These are phyloP conservation scores for Amphipoea oculea DNA, from an alignment of 2,888 invertebrate genomes.

Conservation along the genomic window DNA sequence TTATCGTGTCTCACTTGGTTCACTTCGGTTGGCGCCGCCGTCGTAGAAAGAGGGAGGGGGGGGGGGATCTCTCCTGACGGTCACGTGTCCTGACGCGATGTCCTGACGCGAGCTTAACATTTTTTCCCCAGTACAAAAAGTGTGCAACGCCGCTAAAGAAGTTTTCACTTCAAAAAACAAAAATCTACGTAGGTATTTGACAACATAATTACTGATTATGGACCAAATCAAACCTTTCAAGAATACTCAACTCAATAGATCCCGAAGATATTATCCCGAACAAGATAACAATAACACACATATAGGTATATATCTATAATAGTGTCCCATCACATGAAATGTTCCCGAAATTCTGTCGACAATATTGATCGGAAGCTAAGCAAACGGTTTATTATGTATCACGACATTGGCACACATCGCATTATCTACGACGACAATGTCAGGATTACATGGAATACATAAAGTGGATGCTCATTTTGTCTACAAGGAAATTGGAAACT, in stretches of 20 bases:
- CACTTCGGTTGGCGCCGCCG: too few species aligned
- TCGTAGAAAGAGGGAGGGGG: too few species aligned
- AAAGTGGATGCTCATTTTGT: conserved; percentile 53
- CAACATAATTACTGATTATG: neutral
- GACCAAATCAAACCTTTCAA: neutral
- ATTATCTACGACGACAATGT: conserved; percentile 59
- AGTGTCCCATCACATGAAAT: conserved; percentile 11
- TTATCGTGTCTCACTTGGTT: too few species aligned
- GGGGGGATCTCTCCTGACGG: too few species aligned
- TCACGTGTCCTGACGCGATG: too few species aligned
- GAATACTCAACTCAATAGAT: neutral
- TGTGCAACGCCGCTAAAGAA: too few species aligned
- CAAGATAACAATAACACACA: conserved; percentile 11
- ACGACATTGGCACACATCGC: conserved; percentile 54
- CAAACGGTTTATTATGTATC: conserved; percentile 62
- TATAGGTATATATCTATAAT: neutral
- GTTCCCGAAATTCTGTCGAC: conserved; percentile 39
- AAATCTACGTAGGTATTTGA: neutral
- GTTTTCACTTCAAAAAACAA: too few species aligned
- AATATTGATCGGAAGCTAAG: conserved; percentile 62
- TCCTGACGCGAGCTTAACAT: too few species aligned
- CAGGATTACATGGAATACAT: conserved; percentile 52
- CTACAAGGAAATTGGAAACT: conserved; percentile 39
- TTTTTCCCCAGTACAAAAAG: too few species aligned
- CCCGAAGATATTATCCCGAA: neutral